Conservation (phyloP, 2,888 invertebrate genomes). For the Drymonia ruficornis region DNA sequence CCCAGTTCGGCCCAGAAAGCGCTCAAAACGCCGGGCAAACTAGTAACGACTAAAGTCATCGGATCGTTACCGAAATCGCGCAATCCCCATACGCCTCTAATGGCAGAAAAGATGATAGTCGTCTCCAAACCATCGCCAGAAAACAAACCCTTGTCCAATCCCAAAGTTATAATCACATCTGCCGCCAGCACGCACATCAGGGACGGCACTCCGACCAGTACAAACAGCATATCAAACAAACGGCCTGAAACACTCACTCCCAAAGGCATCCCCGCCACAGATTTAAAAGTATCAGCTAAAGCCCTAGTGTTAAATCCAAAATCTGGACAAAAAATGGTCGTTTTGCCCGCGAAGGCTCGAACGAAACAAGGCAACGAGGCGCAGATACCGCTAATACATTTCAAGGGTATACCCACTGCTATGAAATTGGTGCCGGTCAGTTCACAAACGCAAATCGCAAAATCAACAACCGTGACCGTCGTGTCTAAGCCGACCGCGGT, state of each 20-base stretch:
- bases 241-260: constrained; percentile 68
- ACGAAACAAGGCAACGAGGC: constrained; percentile 68
- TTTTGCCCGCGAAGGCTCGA: constrained; percentile 73
- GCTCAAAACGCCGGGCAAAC: constrained; percentile 63
- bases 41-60: constrained; percentile 76
- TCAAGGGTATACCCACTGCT: constrained; percentile 74
- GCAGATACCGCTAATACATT: constrained; percentile 73
- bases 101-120: constrained; percentile 76
- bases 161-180: constrained; percentile 72
- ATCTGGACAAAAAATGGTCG: constrained; percentile 81
- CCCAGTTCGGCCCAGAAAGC: constrained; percentile 67
- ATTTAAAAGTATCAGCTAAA: constrained; percentile 79
- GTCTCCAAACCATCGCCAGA: constrained; percentile 72
- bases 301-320: constrained; percentile 78
- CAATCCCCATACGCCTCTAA: constrained; percentile 46
- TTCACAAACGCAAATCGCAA: constrained; percentile 62
- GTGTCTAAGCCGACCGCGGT: constrained; percentile 65
- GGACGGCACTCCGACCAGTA: constrained; percentile 52
- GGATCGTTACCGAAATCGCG: constrained; percentile 66
- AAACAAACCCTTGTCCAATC: constrained; percentile 55
- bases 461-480: constrained; percentile 59
- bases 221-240: constrained; percentile 61
- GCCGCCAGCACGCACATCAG: constrained; percentile 55
- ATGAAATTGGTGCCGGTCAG: constrained; percentile 80
- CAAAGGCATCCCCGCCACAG: constrained; percentile 78